Conservation (phyloP, 2,888 invertebrate species). For the Chouioia cunea region DNA sequence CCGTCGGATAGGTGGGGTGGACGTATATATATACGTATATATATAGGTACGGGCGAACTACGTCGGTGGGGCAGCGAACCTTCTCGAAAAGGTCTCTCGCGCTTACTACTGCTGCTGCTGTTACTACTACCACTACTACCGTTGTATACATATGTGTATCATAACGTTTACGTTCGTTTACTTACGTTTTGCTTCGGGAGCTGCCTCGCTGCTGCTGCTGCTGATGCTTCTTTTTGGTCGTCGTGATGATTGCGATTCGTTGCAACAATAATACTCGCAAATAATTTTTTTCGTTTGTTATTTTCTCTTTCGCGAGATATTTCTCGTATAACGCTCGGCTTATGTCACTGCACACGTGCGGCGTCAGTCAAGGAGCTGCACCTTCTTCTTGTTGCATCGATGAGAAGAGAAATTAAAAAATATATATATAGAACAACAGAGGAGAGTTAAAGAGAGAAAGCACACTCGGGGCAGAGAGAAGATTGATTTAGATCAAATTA, state of each 20-base stretch:
- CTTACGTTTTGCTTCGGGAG: conserved; percentile 34
- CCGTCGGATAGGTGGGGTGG: no score
- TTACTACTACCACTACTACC: neutral
- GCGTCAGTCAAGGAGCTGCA: conserved; percentile 1
- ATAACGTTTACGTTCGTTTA: neutral
- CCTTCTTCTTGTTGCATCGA: neutral
- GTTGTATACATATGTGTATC: no score
- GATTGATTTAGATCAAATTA: neutral
- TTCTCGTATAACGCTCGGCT: neutral
- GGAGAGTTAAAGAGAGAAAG: no score
- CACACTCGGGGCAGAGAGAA: conserved; percentile 3
- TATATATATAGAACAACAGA: conserved; percentile 8
- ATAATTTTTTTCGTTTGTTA: no score
- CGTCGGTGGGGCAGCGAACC: conserved; percentile 11
- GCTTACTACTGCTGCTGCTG: neutral
- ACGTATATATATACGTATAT: neutral
- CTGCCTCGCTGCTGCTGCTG: conserved; percentile 13
- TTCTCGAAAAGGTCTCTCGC: conserved; percentile 34
- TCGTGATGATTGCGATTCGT: conserved; percentile 8
- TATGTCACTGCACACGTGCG: conserved; percentile 23
- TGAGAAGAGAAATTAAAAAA: neutral
- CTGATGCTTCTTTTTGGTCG: conserved; percentile 18
- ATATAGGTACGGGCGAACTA: neutral
- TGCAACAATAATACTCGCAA: neutral
- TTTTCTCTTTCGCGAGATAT: no score